Base-by-base conservation (phyloP, 2,888 invertebrate genomes). In the Idaea dimidiata region DNA sequence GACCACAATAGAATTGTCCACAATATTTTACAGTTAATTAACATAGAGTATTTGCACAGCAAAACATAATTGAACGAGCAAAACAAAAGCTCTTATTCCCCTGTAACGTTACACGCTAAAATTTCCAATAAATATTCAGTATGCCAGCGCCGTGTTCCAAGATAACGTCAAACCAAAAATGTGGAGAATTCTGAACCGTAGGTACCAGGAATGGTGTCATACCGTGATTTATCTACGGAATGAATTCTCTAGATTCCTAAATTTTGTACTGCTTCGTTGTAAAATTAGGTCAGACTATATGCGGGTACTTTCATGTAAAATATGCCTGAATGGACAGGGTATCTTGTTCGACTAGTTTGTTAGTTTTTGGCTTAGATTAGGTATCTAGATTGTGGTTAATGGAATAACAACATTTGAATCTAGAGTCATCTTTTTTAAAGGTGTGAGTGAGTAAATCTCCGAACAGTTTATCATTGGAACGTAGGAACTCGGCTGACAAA, bases 151-250 rank as follows among this genome's bases (percentile, higher is more conserved):
- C 43, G 14, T 43, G 10, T 43, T 43, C 10, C 10, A 43, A 43
- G 43, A 43, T 43, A 43, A 43, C 43, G 43, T 43, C 43, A 43
- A 43, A 43, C 10, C 43, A 43, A 43, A 43, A 43, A 43, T 43
- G 43, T 43, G 43, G 8, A 10, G 43, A 43, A 43, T 43, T 43
- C 43, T 43, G 10, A 14, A 43, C 43, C 10, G 43, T n/a, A n/a
- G n/a, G n/a, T 14, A 43, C 14, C 43, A 64, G 64, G 66, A 66
- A 66, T 66, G 60, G 66, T 68, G 67, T 62, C 69, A 60, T 71
- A 70, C 67, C 65, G 68, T 58, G 67, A 64, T 63, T 67, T 67
- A 65, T 69, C 65, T 66, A 66, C 63, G 65, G 59, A 60, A 62
- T 58, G 53, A 65, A 71, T 71, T 68, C 69, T 62, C 59, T 43